Base-by-base conservation (phyloP, 2,888 invertebrate species). In the Ethmia dodecea region DNA sequence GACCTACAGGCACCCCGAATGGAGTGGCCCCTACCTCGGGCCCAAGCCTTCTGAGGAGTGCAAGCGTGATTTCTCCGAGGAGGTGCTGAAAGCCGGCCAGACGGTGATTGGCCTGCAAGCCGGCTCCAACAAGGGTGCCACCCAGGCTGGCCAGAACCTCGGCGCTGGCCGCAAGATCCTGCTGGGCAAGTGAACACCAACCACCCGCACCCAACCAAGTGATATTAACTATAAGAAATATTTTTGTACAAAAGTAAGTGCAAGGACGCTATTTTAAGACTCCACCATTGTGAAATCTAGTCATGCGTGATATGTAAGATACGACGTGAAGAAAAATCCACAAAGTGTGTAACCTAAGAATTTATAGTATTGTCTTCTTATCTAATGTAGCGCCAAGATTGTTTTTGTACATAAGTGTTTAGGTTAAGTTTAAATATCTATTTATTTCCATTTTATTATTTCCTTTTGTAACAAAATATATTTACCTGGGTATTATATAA, bases 61-160 rank as follows among this genome's bases (percentile, higher is more conserved):
- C 92, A 95, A 96, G 78, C 94, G 97, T 49, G 94, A 98, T 20
- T 98, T 98, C 89, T 91, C 92, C 13, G 97, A 97, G 0, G 98
- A 97, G 70, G 94, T 94, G 67, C 70, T 98, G 59, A 91, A 91
- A 55, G 96, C 96, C 50, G 97, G 97, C 14, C 91, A 98, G 83
- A 90, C 92, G 50, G 88, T 96, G 61, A 94, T 98, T 60, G 97
- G 97, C 60, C 93, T 98, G 33, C 98, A 98, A 80, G 97, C 96
- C 54, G 98, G 98, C 40, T 93, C 92, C 74, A 98, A 98, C 92
- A 96, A 97, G 86, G 98, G 97, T 27, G 97, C 97, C 55, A 93
- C 94, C 42, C 97, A 97, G 81, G 92, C 96, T 15, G 98, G 98
- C 15, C 91, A 91, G 74, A 97, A 94, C 80, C 88, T 97, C 40